Base-by-base conservation (phyloP, 2,797 vertebrate species). In the Bradypodion ventrale region DNA sequence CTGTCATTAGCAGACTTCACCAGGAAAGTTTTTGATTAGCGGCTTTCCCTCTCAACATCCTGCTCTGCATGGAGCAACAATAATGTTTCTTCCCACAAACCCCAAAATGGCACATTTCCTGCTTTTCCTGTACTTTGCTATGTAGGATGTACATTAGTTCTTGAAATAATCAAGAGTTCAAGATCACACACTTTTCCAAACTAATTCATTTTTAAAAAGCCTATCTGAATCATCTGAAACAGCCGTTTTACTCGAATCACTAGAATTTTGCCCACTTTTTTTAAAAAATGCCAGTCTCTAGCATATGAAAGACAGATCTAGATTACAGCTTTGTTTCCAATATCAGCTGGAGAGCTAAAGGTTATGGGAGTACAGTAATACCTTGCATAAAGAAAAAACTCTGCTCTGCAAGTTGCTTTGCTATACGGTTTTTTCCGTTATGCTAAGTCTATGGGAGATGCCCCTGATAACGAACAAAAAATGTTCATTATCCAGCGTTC, bases 211-310 rank as follows among this genome's bases (percentile, higher is more conserved):
- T n/a, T 78, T 83, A 91, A 77, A 87, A 83, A 59, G 29, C 52
- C 63, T 83, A 74, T 91, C 85, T 91, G 90, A 93, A 84, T 90
- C 90, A 87, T 85, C 83, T 76, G 87, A 92, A 91, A 80, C 84
- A 85, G 88, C 0, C 15, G 82, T 89, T 91, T 89, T 87, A 76
- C 83, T 80, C 79, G 88, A 87, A 93, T 83, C 73, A 72, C 0
- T 91, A 91, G 90, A 89, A 84, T 72, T 86, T 85, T 91, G 91
- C 90, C 92, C 90, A 80, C 84, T 2, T 82, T 37, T 32, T 32
- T 10, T 44, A 37, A 35, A 35, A 46, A 72, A 21, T n/a, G 29
- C 19, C 25, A 52, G 79, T 52, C 69, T 70, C 83, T 84, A 85
- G 73, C 78, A 29, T 79, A 86, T 86, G 88, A 84, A 84, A 86